These are phyloP conservation scores for Psilanteris sp. DNA, from an alignment of 1,140 invertebrate species.

Conservation along the genomic window DNA sequence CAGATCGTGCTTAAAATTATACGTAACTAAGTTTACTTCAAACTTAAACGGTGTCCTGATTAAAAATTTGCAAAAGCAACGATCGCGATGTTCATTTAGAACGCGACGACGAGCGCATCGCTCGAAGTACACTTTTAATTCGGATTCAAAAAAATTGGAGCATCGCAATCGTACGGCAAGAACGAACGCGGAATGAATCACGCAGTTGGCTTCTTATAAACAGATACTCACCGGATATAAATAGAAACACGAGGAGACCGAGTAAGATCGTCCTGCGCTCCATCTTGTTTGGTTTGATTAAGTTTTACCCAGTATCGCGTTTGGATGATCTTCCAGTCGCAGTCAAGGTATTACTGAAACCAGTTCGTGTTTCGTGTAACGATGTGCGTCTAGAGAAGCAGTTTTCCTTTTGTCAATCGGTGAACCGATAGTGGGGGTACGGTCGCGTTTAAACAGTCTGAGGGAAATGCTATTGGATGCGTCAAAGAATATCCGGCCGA, in stretches of 20 bases:
- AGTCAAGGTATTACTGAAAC: conserved; percentile 60
- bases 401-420: conserved; percentile 66
- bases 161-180: conserved; percentile 2
- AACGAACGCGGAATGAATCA: conserved; percentile 14
- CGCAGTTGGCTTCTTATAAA: conserved; percentile 13
- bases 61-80: too few species aligned
- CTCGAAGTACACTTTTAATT: too few species aligned
- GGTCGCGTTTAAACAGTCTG: neutral
- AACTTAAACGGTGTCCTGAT: too few species aligned
- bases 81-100: too few species aligned
- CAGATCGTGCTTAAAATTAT: too few species aligned
- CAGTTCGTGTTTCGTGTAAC: conserved; percentile 20
- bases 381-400: conserved; percentile 56
- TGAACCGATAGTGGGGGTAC: conserved; percentile 17
- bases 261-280: conserved; percentile 63
- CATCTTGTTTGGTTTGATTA: conserved; percentile 55
- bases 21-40: too few species aligned
- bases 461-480: conserved; percentile 1
- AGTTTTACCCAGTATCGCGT: conserved; percentile 8
- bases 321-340: conserved; percentile 37
- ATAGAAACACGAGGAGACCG: conserved; percentile 60
- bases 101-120: too few species aligned
- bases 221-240: conserved; percentile 67
- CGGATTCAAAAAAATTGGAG: too few species aligned
- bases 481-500: too few species aligned